These are phyloP conservation scores for Nymphicus hollandicus DNA, from an alignment of 2,113 vertebrate species.

Conservation along the genomic window DNA sequence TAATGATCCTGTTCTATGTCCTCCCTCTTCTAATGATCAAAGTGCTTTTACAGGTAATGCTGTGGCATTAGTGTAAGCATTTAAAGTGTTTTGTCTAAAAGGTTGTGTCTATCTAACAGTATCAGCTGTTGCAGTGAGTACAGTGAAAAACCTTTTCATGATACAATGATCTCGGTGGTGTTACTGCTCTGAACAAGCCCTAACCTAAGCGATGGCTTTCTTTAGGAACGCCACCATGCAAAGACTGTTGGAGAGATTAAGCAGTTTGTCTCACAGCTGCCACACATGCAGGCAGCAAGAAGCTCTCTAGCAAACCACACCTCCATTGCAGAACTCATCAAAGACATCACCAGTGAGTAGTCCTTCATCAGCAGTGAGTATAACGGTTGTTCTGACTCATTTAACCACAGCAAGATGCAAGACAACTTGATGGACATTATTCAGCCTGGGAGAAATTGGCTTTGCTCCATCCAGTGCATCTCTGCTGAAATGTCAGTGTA, in stretches of 20 bases:
- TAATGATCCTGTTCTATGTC: background rate
- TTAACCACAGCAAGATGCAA: background rate
- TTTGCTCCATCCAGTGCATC: background rate
- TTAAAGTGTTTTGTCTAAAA: background rate
- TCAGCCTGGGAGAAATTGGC: background rate
- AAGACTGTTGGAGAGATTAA: slow-evolving; percentile 98
- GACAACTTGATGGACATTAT: background rate
- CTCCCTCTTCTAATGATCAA: background rate
- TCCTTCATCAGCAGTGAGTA: background rate
- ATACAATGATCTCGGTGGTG: background rate
- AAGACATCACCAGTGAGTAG: slow-evolving; percentile 93
- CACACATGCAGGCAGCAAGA: slow-evolving; percentile 96
- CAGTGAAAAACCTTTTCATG: background rate
- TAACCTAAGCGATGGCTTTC: background rate
- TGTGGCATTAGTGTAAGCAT: background rate
- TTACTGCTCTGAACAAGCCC: background rate
- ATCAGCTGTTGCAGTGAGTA: background rate
- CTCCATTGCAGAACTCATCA: slow-evolving; percentile 94
- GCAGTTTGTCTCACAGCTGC: slow-evolving; percentile 96
- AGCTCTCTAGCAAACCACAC: slow-evolving; percentile 96
- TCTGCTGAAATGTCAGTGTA: background rate
- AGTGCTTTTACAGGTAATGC: background rate
- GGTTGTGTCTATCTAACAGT: rapidly evolving
- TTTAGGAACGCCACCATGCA: slow-evolving; percentile 91
- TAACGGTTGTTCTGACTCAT: background rate